Evolutionary conservation across 2,888 invertebrate species (phyloP), one percentile per base, ranked within the genome.

Genomic region (Andrena minutula): DNA sequence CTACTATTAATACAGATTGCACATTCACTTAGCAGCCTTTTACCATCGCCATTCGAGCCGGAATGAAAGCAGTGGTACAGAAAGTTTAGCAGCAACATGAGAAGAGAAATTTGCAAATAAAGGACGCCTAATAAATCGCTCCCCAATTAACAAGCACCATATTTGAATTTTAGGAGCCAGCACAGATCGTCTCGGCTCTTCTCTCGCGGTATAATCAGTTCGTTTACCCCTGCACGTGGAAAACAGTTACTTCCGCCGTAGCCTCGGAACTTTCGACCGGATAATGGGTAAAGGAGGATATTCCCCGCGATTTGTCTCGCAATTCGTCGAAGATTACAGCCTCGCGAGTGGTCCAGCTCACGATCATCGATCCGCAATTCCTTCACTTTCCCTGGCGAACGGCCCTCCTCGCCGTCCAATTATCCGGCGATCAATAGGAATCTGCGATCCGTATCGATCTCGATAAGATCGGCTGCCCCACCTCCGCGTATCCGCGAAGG

Each of bases 401-500:
- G 63, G n/a, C n/a, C n/a, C 61, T 47, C 75, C 72, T 56, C 66
- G 70, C 72, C 70, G 69, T 78, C 77, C 86, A 86, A 80, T 84
- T 82, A 86, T 78, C 71, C 51, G 30, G 4, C 82, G 78, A 82
- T 84, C 82, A 69, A 81, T 86, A 76, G 63, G 51, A 74, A 74
- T 81, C 74, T 65, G 58, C 78, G 86, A 86, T 86, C 77, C 82
- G 82, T 86, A 79, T 86, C 84, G 85, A 61, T 61, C 61, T 16
- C 84, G 79, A 82, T 84, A 80, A 86, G 75, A 84, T 72, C 83
- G 61, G 56, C 66, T 53, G 35, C 41, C 49, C 56, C 16, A 16
- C 23, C 53, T 58, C 16, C 2, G 28, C 3, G 60, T 47, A 51
- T 61, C 70, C 51, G 47, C 61, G 77, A 81, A 77, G 61, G 81